These are phyloP conservation scores for Urosaurus nigricauda DNA, from an alignment of 2,797 vertebrate species.

Conservation along the genomic window DNA sequence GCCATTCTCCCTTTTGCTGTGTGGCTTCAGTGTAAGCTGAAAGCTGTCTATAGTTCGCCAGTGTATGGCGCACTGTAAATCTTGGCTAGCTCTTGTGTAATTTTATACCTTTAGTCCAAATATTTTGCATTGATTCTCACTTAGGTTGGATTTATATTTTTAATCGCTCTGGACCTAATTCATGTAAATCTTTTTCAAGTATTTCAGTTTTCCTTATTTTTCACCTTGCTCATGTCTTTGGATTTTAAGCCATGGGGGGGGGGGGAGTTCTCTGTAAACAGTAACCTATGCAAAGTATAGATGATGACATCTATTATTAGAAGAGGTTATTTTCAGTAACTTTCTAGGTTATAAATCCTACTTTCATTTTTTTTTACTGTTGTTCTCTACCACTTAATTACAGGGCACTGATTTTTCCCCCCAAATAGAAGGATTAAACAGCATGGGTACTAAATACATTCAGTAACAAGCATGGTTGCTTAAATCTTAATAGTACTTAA, in stretches of 20 bases:
- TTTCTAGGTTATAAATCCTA: neutral
- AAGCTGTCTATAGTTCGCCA: too few relatives aligned
- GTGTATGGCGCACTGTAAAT: too few relatives aligned
- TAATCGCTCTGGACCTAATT: constrained; percentile 22
- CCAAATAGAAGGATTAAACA: neutral
- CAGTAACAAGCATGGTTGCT: neutral
- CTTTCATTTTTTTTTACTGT: neutral
- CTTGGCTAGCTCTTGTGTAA: neutral
- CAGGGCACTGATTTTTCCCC: neutral
- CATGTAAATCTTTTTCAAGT: constrained; percentile 20
- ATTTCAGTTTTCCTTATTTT: constrained; percentile 21
- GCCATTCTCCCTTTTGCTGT: too few relatives aligned
- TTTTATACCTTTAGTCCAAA: constrained; percentile 11
- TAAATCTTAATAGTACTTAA: constrained; percentile 18
- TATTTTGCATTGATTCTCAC: constrained; percentile 8
- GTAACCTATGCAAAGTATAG: neutral
- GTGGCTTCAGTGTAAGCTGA: too few relatives aligned
- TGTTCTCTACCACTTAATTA: constrained; percentile 6
- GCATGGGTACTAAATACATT: neutral
- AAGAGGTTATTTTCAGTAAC: neutral
- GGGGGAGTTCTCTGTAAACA: neutral
- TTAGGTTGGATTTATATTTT: constrained; percentile 23
- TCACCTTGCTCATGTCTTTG: too few relatives aligned
- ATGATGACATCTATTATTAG: neutral
- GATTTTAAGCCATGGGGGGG: neutral